phyloP scores from a whole-genome alignment of 2,888 invertebrate species.

The Hetaerina titia region DNA sequence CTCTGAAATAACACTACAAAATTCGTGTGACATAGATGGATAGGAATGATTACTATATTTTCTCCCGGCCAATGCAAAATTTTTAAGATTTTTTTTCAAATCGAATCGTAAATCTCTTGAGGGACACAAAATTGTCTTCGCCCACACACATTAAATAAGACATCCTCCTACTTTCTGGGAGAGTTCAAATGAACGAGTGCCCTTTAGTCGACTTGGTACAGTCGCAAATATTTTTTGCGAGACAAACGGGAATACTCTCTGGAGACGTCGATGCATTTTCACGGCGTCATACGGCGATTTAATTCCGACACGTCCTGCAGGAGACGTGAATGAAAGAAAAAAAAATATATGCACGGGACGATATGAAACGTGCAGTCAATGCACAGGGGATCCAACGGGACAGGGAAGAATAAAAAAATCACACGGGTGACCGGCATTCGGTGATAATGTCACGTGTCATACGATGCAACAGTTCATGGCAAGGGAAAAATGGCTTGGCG shows the following conservation, averaged over 20 bases:
- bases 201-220: neutral
- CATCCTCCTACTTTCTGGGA: neutral
- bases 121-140: neutral
- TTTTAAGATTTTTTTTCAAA: too few relatives aligned
- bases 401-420: neutral
- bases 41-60: too few relatives aligned
- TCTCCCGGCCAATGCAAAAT: too few relatives aligned
- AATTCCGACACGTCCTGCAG: neutral
- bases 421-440: neutral
- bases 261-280: constrained; percentile 11
- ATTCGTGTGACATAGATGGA: too few relatives aligned
- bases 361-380: neutral
- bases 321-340: neutral
- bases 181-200: neutral
- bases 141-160: neutral
- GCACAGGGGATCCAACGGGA: neutral
- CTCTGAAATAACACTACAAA: too few relatives aligned
- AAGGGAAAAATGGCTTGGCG: neutral
- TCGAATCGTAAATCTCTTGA: too few relatives aligned
- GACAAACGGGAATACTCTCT: constrained; percentile 13
- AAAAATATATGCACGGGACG: neutral
- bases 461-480: neutral
- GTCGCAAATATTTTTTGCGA: neutral
- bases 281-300: neutral
- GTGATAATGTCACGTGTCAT: neutral